These are phyloP conservation scores for Eristalis arbustorum DNA, from an alignment of 2,888 invertebrate species.

Conservation along the genomic window DNA sequence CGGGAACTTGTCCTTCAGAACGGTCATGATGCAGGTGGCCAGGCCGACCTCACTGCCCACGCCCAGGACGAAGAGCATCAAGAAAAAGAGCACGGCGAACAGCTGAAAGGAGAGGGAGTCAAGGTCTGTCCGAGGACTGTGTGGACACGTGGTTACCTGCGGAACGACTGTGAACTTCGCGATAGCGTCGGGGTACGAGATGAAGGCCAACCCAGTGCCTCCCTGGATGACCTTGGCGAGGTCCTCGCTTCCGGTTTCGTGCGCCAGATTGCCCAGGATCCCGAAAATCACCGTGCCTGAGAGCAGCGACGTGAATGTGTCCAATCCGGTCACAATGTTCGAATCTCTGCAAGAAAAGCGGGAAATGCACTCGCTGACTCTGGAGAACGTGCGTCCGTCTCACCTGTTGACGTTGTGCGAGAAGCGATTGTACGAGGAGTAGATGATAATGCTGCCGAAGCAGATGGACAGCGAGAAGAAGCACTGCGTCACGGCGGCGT, in stretches of 20 bases:
- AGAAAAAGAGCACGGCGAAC: conserved; percentile 82
- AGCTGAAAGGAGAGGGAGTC: conserved; percentile 73
- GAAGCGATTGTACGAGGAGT: conserved; percentile 84
- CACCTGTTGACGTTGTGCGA: conserved; percentile 83
- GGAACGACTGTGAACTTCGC: conserved; percentile 81
- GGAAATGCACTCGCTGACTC: neutral
- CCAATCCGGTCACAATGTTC: conserved; percentile 89
- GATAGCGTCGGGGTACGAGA: conserved; percentile 85
- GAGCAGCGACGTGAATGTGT: conserved; percentile 90
- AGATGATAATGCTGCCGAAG: conserved; percentile 84
- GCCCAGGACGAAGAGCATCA: conserved; percentile 82
- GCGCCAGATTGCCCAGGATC: conserved; percentile 89
- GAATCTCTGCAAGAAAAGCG: conserved; percentile 84
- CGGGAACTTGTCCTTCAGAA: conserved; percentile 80
- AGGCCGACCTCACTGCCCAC: conserved; percentile 81
- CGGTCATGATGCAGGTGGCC: conserved; percentile 80
- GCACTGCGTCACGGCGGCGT: conserved; percentile 84
- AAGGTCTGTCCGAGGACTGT: neutral
- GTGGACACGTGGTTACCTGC: conserved; percentile 77
- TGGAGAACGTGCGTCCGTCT: conserved; percentile 4
- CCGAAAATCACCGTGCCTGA: conserved; percentile 92
- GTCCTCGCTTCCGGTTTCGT: conserved; percentile 83
- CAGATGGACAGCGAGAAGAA: conserved; percentile 84
- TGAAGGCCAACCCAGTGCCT: conserved; percentile 90
- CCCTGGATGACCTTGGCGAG: conserved; percentile 85